Percentiles rank a stretch among this genome's conserved stretches.
Evolutionary conservation across 2,888 invertebrate genomes (phyloP).

Genomic region (Subacronicta megacephala): DNA sequence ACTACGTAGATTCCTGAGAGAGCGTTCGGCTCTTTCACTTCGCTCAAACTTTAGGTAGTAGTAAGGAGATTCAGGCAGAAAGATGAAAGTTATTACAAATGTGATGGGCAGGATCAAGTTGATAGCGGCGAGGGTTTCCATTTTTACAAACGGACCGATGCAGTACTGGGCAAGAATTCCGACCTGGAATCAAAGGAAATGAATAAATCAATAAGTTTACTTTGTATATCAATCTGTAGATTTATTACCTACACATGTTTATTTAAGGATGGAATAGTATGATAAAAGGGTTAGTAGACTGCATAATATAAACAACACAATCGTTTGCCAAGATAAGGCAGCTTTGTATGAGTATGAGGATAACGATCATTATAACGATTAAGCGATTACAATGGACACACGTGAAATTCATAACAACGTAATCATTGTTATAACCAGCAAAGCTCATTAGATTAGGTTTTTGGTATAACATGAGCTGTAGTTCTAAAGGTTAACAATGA

Average conservation of each 20-base stretch:
- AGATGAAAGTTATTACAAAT: conserved; percentile 88
- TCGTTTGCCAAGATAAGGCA: conserved; percentile 37
- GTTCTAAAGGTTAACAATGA: conserved; percentile 6
- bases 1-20: conserved; percentile 90
- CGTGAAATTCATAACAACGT: conserved; percentile 23
- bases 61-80: conserved; percentile 92
- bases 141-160: conserved; percentile 89
- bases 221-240: background rate
- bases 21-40: conserved; percentile 87
- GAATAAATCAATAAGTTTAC: conserved; percentile 7
- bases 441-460: conserved; percentile 14
- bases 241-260: background rate
- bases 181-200: conserved; percentile 77
- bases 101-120: conserved; percentile 89
- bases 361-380: conserved; percentile 38
- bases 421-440: conserved; percentile 19
- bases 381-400: conserved; percentile 14
- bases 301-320: conserved; percentile 30
- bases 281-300: conserved; percentile 23
- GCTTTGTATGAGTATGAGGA: conserved; percentile 22
- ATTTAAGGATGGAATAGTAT: background rate
- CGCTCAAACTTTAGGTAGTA: conserved; percentile 88
- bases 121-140: conserved; percentile 87
- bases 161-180: conserved; percentile 91
- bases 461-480: conserved; percentile 9